phyloP scores from a whole-genome alignment of 1,140 invertebrate genomes.

The Bombus fervidus region DNA sequence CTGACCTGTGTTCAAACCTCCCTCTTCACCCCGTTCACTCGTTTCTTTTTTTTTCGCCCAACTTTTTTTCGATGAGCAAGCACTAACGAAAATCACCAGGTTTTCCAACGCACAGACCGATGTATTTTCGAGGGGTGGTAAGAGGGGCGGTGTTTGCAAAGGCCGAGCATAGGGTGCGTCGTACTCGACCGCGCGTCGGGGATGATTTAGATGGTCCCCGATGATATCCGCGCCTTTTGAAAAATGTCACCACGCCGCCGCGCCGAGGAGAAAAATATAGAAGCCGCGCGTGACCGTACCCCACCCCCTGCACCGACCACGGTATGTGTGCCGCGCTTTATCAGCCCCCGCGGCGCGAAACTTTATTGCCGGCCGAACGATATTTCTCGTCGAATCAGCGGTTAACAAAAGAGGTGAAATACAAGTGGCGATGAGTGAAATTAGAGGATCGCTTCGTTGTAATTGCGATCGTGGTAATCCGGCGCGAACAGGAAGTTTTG shows the following conservation, averaged over 20 bases:
- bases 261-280: slow-evolving; percentile 60
- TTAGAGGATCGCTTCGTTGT: slow-evolving; percentile 42
- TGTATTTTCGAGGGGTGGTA: slow-evolving; percentile 45
- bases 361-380: slow-evolving; percentile 61
- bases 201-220: slow-evolving; percentile 69
- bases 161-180: slow-evolving; percentile 65
- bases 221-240: slow-evolving; percentile 69
- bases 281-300: slow-evolving; percentile 30
- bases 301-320: not conserved
- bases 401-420: slow-evolving; percentile 50
- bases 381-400: slow-evolving; percentile 67
- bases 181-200: slow-evolving; percentile 43
- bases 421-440: slow-evolving; percentile 39
- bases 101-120: slow-evolving; percentile 24
- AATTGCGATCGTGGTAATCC: slow-evolving; percentile 5
- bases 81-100: slow-evolving; percentile 74
- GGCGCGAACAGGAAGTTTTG: too few species aligned
- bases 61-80: slow-evolving; percentile 75
- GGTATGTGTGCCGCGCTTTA: slow-evolving; percentile 54
- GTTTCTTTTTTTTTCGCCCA: slow-evolving; percentile 24
- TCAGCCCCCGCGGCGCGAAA: slow-evolving; percentile 45
- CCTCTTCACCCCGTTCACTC: slow-evolving; percentile 4
- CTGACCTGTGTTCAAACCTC: slow-evolving; percentile 22
- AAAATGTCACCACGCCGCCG: slow-evolving; percentile 64
- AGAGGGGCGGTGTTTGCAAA: slow-evolving; percentile 59